These are phyloP conservation scores for Proterorhinus semilunaris DNA, from an alignment of 2,113 vertebrate species.

Conservation along the genomic window DNA sequence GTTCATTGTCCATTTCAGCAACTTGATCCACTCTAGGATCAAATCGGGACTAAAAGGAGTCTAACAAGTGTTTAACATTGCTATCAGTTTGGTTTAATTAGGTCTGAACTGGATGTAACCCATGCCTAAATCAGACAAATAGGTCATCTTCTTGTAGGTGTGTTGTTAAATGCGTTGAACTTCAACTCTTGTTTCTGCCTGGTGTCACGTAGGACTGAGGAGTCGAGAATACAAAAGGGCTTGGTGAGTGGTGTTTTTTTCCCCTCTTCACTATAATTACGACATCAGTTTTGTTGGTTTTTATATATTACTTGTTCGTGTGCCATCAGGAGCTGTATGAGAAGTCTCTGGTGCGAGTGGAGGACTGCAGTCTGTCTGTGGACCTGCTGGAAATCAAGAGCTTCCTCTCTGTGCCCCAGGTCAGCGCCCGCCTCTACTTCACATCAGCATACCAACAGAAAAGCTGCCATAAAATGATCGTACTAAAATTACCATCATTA, in stretches of 20 bases:
- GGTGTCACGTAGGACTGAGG: slow-evolving; percentile 82
- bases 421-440: slow-evolving; percentile 52
- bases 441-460: background rate
- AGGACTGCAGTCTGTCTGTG: slow-evolving; percentile 80
- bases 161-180: background rate
- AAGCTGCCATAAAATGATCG: background rate
- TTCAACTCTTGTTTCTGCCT: background rate
- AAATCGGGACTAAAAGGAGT: background rate
- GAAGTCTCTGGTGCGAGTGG: slow-evolving; percentile 84
- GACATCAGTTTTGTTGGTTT: background rate
- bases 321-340: slow-evolving; percentile 92
- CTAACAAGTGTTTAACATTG: background rate
- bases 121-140: too few species aligned
- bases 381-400: slow-evolving; percentile 87
- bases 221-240: slow-evolving; percentile 88
- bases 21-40: too few species aligned
- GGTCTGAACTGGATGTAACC: too few species aligned
- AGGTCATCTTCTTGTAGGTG: too few species aligned
- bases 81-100: too few species aligned
- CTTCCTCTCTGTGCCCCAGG: slow-evolving; percentile 87
- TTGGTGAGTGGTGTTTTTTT: slow-evolving; percentile 78
- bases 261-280: too few species aligned
- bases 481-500: background rate
- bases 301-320: slow-evolving; percentile 11
- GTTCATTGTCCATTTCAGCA: too few species aligned